Conservation (phyloP, 2,113 vertebrate species). For the Phyllopteryx taeniolatus region DNA sequence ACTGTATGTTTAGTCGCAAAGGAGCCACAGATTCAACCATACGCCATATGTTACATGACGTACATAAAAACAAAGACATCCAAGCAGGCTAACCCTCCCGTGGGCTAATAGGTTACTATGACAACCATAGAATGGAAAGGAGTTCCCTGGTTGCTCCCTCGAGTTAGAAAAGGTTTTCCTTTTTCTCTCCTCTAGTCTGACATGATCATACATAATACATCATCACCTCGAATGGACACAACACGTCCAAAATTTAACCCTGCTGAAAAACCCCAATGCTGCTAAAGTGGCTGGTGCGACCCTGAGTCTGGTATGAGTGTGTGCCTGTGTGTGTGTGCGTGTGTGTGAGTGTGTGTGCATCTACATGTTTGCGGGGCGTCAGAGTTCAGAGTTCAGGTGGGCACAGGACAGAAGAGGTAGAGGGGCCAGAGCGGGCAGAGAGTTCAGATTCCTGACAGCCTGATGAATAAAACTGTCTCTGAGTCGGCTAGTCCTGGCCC, state of each 20-base stretch:
- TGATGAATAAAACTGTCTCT: too few species aligned
- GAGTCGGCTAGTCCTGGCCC: too few species aligned
- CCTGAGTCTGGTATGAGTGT: too few species aligned
- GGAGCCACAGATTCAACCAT: not conserved
- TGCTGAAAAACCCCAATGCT: too few species aligned
- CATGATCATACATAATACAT: conserved; percentile 9
- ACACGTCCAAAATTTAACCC: not conserved
- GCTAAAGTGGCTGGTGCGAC: too few species aligned
- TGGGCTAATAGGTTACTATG: conserved; percentile 68
- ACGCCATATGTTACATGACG: not conserved
- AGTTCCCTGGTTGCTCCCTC: conserved; percentile 48
- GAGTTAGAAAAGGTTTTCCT: conserved; percentile 38
- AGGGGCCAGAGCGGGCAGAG: too few species aligned
- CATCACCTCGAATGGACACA: not conserved
- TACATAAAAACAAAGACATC: conserved; percentile 40
- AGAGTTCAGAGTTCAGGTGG: too few species aligned
- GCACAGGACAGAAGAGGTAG: too few species aligned
- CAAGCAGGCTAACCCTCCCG: conserved; percentile 30
- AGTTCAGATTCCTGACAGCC: too few species aligned
- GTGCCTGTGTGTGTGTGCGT: too few species aligned
- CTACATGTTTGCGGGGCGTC: too few species aligned
- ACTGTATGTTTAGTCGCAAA: not conserved
- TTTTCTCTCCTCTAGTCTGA: conserved; percentile 26
- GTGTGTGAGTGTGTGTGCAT: too few species aligned
- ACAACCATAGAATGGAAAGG: conserved; percentile 59